Evolutionary conservation across 2,113 vertebrate genomes (phyloP), one percentile per base, ranked within the genome.

Genomic region (Hippocampus mohnikei): DNA sequence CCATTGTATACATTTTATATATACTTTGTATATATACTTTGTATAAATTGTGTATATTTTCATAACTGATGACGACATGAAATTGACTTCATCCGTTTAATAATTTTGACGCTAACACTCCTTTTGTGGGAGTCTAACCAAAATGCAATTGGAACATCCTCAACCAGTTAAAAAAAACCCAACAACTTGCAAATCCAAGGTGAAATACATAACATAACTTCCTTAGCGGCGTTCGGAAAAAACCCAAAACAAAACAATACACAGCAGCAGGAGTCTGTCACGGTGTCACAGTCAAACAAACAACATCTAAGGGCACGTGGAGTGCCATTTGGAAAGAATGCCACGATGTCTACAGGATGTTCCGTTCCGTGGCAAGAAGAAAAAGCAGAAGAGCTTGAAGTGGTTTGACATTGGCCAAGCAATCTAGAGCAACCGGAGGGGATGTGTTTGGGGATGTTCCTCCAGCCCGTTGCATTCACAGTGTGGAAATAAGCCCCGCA

Each of bases 311-410:
- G 83, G 78, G 83, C 77, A 76, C 70, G 70, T 12, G 16, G 76
- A 81, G 78, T 84, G 73, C 74, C 74, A 77, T 74, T 37, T 71
- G 75, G 60, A 83, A 79, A 88, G 85, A 84, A 86, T 81, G 72
- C 60, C 65, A 69, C 66, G 41, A 62, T 73, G 66, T 79, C 27
- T 9, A 67, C 71, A 84, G 73, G 55, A 70, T 78, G 74, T 79
- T 80, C 71, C 8, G 60, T 78, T 80, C 77, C 70, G 29, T 78
- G 75, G 73, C 70, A n/a, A 64, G 11, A 41, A 42, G 0, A 62
- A 62, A 20, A 40, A 62, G 27, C 79, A 88, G 83, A 84, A 85
- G 60, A 62, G 33, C 11, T 79, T 85, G 81, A 85, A 85, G 82
- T 80, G 76, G 70, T 72, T 76, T 84, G 83, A 84, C 81, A 75